These are phyloP conservation scores for Schizaphis graminum DNA, from an alignment of 2,888 invertebrate species.

Conservation along the genomic window DNA sequence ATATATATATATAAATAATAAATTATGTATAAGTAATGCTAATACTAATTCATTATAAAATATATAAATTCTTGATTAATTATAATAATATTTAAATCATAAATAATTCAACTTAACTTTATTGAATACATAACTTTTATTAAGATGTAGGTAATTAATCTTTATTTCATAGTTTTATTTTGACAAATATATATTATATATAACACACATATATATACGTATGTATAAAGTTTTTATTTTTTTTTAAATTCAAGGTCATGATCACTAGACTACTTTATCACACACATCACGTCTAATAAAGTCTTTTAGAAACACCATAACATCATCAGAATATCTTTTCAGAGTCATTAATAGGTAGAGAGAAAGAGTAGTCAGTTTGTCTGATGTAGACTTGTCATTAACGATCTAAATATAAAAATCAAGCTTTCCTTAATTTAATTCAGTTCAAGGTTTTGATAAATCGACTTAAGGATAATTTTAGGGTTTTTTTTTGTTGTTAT, in stretches of 20 bases:
- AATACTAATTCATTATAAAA: not conserved
- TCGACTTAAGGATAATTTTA: not conserved
- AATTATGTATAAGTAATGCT: not conserved
- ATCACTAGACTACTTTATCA: constrained; percentile 3
- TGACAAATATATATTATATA: not conserved
- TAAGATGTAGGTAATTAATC: not conserved
- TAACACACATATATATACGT: too few relatives aligned
- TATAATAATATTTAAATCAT: not conserved
- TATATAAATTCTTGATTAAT: not conserved
- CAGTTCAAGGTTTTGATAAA: not conserved
- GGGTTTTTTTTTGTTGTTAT: not conserved
- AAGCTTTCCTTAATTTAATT: not conserved
- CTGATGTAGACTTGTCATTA: not conserved
- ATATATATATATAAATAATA: too few relatives aligned
- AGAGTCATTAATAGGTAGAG: not conserved
- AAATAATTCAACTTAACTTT: not conserved
- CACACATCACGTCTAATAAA: not conserved
- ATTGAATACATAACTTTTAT: not conserved
- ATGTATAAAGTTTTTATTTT: not conserved
- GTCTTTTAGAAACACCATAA: constrained; percentile 13
- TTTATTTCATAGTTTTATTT: not conserved
- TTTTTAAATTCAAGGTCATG: not conserved
- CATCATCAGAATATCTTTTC: not conserved
- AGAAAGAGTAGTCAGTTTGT: not conserved
- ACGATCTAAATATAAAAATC: constrained; percentile 46